Conservation (phyloP, 2,888 invertebrate species). For the Patella ulyssiponensis region DNA sequence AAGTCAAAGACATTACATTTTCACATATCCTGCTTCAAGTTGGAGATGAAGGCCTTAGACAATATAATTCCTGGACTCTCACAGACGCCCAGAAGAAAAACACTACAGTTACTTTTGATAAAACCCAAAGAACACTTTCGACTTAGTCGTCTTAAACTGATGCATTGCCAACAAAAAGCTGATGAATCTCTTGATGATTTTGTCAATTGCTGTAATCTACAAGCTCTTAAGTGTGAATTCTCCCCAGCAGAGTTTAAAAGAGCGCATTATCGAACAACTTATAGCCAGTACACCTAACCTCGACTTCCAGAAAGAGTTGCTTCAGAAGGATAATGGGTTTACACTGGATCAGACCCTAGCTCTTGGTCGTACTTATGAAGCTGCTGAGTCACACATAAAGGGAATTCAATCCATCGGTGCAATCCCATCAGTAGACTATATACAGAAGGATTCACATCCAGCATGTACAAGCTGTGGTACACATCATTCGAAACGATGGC, state of each 20-base stretch:
- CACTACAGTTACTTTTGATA: constrained; percentile 1
- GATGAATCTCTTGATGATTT: background rate
- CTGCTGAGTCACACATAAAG: too few relatives aligned
- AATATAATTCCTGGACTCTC: background rate
- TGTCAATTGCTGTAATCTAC: background rate
- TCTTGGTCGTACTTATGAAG: too few relatives aligned
- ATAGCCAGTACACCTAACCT: too few relatives aligned
- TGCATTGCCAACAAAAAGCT: too few relatives aligned
- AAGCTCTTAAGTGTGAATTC: constrained; percentile 5
- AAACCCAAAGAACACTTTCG: constrained; percentile 8
- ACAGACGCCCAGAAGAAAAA: background rate
- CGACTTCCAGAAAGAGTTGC: too few relatives aligned
- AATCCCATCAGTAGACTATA: too few relatives aligned
- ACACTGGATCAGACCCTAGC: too few relatives aligned
- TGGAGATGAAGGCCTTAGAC: constrained; percentile 1
- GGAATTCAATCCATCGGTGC: too few relatives aligned
- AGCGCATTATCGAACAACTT: background rate
- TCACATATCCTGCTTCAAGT: background rate
- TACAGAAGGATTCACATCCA: too few relatives aligned
- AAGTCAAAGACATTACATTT: background rate
- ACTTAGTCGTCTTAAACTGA: too few relatives aligned
- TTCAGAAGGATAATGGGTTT: too few relatives aligned
- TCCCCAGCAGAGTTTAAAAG: background rate
- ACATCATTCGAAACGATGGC: background rate
- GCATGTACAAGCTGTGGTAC: background rate